These are phyloP conservation scores for Philopedon plagiatum DNA, from an alignment of 2,888 invertebrate species.

Conservation along the genomic window DNA sequence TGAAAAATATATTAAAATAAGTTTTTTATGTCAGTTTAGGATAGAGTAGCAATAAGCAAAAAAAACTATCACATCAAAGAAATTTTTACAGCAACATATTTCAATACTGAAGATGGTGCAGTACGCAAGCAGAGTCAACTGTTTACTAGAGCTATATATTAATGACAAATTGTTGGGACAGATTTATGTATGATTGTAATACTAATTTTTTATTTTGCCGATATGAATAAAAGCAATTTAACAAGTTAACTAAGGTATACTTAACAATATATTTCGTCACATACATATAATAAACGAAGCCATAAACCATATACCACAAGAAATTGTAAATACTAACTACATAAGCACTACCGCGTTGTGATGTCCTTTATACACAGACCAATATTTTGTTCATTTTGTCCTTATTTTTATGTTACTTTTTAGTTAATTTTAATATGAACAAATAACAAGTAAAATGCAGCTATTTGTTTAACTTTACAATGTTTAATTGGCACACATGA, in stretches of 20 bases:
- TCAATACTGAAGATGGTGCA: no score
- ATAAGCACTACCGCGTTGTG: constrained; percentile 58
- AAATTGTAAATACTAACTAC: constrained; percentile 56
- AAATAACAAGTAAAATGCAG: neutral
- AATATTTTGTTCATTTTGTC: constrained; percentile 56
- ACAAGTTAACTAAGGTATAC: neutral
- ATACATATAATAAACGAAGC: neutral
- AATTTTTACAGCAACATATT: no score
- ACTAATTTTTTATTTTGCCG: neutral
- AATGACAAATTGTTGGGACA: no score
- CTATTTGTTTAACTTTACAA: neutral
- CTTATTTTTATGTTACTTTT: neutral
- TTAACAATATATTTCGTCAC: neutral
- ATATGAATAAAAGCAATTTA: constrained; percentile 35
- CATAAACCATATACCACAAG: constrained; percentile 2
- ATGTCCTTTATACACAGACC: constrained; percentile 61
- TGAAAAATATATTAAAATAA: no score
- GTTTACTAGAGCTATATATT: no score
- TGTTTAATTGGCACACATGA: neutral
- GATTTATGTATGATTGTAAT: neutral
- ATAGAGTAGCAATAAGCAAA: no score
- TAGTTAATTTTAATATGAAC: neutral
- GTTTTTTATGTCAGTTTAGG: no score
- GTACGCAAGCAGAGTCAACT: no score
- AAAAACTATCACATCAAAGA: no score